Conservation (phyloP, 2,888 invertebrate species). For the Serripes groenlandicus region DNA sequence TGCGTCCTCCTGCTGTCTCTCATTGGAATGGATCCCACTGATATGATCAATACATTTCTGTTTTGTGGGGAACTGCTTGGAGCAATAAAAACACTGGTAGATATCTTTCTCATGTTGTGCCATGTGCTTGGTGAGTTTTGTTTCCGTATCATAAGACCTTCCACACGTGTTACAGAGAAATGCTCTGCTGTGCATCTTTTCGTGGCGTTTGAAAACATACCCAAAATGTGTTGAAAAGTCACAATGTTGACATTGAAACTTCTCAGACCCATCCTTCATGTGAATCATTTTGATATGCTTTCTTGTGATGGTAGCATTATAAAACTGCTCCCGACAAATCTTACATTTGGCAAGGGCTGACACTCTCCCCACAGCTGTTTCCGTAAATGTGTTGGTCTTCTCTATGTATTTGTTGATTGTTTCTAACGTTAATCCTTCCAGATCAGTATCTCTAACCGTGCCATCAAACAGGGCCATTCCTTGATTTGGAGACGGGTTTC, state of each 20-base stretch:
- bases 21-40: neutral
- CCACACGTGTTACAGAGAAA: slow-evolving; percentile 4
- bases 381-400: neutral
- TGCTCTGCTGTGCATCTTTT: neutral
- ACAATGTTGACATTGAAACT: slow-evolving; percentile 19
- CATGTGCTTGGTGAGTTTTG: neutral
- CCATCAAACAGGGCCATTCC: neutral
- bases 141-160: neutral
- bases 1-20: neutral
- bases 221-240: slow-evolving; percentile 10
- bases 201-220: slow-evolving; percentile 20
- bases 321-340: slow-evolving; percentile 27
- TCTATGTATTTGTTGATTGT: slow-evolving; percentile 11
- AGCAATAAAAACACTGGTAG: slow-evolving; percentile 23
- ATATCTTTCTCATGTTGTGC: neutral
- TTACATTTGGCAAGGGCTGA: slow-evolving; percentile 9
- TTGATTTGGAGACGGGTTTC: neutral
- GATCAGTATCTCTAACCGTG: neutral
- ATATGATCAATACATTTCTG: slow-evolving; percentile 20
- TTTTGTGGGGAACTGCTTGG: slow-evolving; percentile 1
- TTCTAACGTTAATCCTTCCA: neutral
- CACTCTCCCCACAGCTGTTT: slow-evolving; percentile 7
- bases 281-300: slow-evolving; percentile 26
- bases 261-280: neutral
- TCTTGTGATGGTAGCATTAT: neutral